A percentile compares a stretch with the other conserved stretches of the same genome.
These are phyloP conservation scores for Drosophila santomea DNA, from an alignment of 1,140 invertebrate species.

Conservation along the genomic window DNA sequence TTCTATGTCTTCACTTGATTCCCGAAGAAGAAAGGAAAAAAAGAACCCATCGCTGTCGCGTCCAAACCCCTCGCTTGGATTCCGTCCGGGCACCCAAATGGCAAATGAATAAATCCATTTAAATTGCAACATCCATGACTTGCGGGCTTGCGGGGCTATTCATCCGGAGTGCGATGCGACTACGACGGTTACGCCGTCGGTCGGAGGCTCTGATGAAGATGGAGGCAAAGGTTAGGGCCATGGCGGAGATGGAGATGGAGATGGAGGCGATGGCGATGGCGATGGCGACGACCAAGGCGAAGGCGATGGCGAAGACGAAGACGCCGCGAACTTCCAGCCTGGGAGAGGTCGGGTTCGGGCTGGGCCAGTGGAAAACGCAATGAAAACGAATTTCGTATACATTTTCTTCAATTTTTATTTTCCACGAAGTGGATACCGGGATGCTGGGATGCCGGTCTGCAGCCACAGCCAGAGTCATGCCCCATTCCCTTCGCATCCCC, in stretches of 20 bases:
- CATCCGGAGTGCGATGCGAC: constrained; percentile 36
- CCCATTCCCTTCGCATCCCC: not conserved
- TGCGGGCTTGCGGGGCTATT: constrained; percentile 56
- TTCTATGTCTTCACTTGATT: no score
- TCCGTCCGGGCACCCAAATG: constrained; percentile 16
- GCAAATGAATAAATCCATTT: constrained; percentile 82
- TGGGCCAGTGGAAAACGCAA: constrained; percentile 49
- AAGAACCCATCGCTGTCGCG: not conserved
- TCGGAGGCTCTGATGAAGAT: constrained; percentile 5
- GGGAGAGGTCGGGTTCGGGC: not conserved
- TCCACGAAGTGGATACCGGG: not conserved
- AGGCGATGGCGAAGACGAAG: not conserved
- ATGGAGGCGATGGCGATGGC: no score
- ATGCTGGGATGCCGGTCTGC: constrained; percentile 4
- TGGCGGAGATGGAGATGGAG: not conserved
- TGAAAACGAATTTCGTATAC: constrained; percentile 63
- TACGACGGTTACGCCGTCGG: constrained; percentile 7
- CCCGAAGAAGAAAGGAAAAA: no score
- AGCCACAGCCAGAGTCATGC: constrained; percentile 19
- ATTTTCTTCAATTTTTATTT: constrained; percentile 46
- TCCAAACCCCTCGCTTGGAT: constrained; percentile 1
- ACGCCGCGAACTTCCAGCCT: constrained; percentile 33
- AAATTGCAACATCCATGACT: constrained; percentile 78
- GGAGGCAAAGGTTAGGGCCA: constrained; percentile 1
- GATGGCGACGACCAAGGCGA: not conserved